These are phyloP conservation scores for Leptoteleia sp. DNA, from an alignment of 1,140 invertebrate genomes.

Conservation along the genomic window DNA sequence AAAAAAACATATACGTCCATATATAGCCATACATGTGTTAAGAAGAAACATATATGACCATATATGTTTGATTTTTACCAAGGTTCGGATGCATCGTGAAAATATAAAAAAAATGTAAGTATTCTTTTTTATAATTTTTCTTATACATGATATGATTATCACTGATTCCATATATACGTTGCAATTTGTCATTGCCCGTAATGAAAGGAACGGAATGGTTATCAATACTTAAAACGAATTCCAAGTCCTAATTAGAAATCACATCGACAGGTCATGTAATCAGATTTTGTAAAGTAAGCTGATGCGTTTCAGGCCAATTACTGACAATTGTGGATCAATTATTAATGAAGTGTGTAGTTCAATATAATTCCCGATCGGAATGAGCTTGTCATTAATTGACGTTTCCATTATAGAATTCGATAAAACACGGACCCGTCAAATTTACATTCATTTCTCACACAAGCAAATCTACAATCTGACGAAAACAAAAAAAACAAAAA, in stretches of 20 bases:
- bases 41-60: no score
- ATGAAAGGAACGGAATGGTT: no score
- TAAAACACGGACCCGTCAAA: slow-evolving; percentile 26
- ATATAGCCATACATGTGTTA: no score
- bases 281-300: slow-evolving; percentile 53
- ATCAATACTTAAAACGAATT: slow-evolving; percentile 34
- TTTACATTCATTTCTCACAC: slow-evolving; percentile 6
- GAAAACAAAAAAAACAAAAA: no score
- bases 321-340: slow-evolving; percentile 58
- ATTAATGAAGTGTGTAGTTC: slow-evolving; percentile 52
- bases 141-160: no score
- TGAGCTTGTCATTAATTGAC: slow-evolving; percentile 47
- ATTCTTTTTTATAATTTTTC: no score
- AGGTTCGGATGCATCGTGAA: no score
- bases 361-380: slow-evolving; percentile 42
- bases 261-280: slow-evolving; percentile 41
- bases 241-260: slow-evolving; percentile 35
- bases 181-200: no score
- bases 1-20: no score
- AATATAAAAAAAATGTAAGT: no score
- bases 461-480: slow-evolving; percentile 3
- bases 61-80: no score
- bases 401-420: slow-evolving; percentile 39
- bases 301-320: slow-evolving; percentile 44
- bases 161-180: no score